Evolutionary conservation across 2,113 vertebrate species (phyloP), one percentile per base, ranked within the genome.

Genomic region (Xerus inauris): DNA sequence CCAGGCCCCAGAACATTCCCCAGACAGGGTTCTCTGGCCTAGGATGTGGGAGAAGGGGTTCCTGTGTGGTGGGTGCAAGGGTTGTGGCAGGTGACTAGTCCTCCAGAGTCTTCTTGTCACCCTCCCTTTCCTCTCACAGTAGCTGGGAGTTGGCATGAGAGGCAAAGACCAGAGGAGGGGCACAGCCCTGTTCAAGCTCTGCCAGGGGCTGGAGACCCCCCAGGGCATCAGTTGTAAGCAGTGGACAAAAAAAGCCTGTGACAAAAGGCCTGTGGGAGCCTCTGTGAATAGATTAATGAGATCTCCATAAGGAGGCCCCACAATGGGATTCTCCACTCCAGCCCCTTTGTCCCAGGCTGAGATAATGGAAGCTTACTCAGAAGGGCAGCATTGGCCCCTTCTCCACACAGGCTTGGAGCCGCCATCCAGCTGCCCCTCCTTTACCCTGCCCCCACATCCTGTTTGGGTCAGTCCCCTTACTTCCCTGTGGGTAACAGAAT

Each of bases 241-340:
- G 90, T 76, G 96, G 96, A 98, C 96, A 95, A 96, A 98, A 59
- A 69, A 97, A 98, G 92, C 92, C 93, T 45, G 28, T 32, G 96
- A 98, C 98, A 99, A 98, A 99, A 98, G 98, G 98, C 89, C 98
- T 97, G 98, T 98, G 98, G 98, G 98, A 97, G 98, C 95, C 73
- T 89, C 83, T 94, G 98, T 98, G 98, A 99, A 99, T 99, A 99
- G 99, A 99, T 99, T 99, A 99, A 99, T 99, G 99, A 99, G 99
- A 99, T 99, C 99, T 99, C 99, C 99, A 99, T 99, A 99, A 98
- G 99, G 99, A 98, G 98, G 99, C 98, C 97, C 97, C 98, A 99
- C 99, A 99, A 99, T 99, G 97, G 99, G 99, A 99, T 99, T 99
- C 99, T 98, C 98, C 97, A 92, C 96, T 97, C 97, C 89, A 92